Percentiles rank a stretch among this genome's conserved stretches.
These are phyloP conservation scores for Todiramphus saurophagus DNA, from an alignment of 2,113 vertebrate species.

Conservation along the genomic window DNA sequence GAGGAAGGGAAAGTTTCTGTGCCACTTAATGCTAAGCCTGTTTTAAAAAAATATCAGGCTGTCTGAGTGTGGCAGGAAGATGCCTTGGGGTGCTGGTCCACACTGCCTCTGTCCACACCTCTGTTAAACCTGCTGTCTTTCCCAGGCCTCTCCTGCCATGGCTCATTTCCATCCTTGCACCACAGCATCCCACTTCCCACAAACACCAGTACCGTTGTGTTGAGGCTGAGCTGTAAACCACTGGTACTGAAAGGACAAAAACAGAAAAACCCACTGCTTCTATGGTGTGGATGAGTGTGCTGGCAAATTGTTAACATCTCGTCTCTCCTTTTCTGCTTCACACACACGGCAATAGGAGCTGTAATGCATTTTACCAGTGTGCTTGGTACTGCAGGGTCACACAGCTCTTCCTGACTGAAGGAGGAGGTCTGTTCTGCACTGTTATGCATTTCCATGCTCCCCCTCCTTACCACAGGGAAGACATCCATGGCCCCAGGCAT, in stretches of 20 bases:
- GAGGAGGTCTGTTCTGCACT: background rate
- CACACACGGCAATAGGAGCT: background rate
- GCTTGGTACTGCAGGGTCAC: background rate
- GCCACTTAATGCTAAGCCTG: background rate
- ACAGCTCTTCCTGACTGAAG: background rate
- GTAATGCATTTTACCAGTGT: rapidly evolving
- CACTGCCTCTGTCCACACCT: too few relatives aligned
- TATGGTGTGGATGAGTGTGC: rapidly evolving
- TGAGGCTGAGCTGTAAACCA: background rate
- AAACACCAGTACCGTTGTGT: rapidly evolving
- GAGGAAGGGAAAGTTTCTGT: background rate
- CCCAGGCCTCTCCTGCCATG: background rate
- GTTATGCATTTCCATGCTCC: too few relatives aligned
- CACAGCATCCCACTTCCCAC: rapidly evolving
- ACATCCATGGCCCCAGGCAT: rapidly evolving
- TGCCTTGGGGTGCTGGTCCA: background rate
- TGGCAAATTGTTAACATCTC: rapidly evolving
- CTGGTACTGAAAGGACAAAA: background rate
- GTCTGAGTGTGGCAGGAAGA: background rate
- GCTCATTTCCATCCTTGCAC: background rate
- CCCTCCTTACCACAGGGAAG: background rate
- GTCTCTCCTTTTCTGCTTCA: background rate
- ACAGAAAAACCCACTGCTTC: background rate
- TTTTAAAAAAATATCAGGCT: too few relatives aligned
- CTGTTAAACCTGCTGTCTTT: background rate